A percentile compares a stretch with the other conserved stretches of the same genome.
These are phyloP conservation scores for Phalacrocorax brasilianus DNA, from an alignment of 2,113 vertebrate species.

Conservation along the genomic window DNA sequence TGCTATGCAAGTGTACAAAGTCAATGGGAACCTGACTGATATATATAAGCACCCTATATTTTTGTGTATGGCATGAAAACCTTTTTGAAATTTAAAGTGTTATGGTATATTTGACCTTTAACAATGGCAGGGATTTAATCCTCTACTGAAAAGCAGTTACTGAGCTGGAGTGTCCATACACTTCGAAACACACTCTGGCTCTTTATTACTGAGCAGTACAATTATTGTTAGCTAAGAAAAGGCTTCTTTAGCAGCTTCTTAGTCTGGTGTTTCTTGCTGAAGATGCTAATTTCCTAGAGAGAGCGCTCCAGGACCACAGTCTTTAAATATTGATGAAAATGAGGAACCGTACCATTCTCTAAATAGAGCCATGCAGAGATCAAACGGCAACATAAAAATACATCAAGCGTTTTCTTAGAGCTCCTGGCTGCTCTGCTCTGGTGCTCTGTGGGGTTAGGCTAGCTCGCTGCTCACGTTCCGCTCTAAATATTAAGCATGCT, in stretches of 20 bases:
- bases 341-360: neutral
- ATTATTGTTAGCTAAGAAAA: neutral
- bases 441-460: neutral
- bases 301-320: neutral
- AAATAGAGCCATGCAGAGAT: neutral
- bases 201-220: neutral
- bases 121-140: neutral
- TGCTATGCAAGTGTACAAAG: neutral
- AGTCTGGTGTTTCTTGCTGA: neutral
- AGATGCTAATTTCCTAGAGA: neutral
- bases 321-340: neutral
- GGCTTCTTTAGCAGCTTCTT: neutral
- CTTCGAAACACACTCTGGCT: neutral
- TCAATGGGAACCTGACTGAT: neutral
- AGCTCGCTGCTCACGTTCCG: fast-evolving
- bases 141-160: neutral
- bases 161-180: neutral
- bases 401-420: neutral
- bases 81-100: neutral
- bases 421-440: neutral
- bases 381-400: neutral
- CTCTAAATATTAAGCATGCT: fast-evolving
- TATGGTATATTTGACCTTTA: neutral
- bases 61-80: neutral
- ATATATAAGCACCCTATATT: neutral